Evolutionary conservation across 92 coral and sea anemone genomes (phyloP), one percentile per base, ranked within the genome.

Genomic region (Phenganax subtilis): DNA sequence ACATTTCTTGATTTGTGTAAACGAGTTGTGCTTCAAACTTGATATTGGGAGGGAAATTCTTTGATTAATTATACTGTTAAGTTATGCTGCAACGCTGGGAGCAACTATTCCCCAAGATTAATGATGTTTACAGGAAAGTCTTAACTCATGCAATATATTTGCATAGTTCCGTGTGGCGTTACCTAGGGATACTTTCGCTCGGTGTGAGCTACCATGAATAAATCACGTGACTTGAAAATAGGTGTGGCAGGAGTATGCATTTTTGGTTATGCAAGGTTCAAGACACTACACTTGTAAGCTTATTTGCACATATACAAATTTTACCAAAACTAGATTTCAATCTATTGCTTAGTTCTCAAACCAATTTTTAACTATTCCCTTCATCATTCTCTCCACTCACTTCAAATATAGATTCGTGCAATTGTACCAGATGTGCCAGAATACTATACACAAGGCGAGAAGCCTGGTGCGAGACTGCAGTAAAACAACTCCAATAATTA

Each of bases 41-140:
- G 73, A 68, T 68, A 68, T 68, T 68, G 73, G 11, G 6, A 30
- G 73, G 12, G 73, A 30, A 68, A 12, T 68, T 66, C 17, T 37
- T 14, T 12, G 37, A 54, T 37, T 37, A 68, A 68, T 68, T 68
- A 68, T 68, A 30, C 31, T 14, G 73, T 29, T 68, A 30, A n/a
- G 54, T 68, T 68, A 51, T 28, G 73, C 73, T 68, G 73, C 3
- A 68, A 68, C 73, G 73, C 47, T 37, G 47, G 47, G 47, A 37
- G 31, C 47, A 6, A 68, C 20, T 44, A 20, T 64, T 17, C 20
- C 70, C 12, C 20, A 6, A 68, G 73, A 68, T 68, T 68, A 16
- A 12, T 68, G 47, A 37, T 29, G 54, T 64, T 64, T 64, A 64
- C 37, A n/a, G 27, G 30, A 64, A 64, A 28, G 70, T 37, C 47